A percentile compares a stretch with the other conserved stretches of the same genome.
phyloP scores from a whole-genome alignment of 2,113 vertebrate species.

The Upupa epops region DNA sequence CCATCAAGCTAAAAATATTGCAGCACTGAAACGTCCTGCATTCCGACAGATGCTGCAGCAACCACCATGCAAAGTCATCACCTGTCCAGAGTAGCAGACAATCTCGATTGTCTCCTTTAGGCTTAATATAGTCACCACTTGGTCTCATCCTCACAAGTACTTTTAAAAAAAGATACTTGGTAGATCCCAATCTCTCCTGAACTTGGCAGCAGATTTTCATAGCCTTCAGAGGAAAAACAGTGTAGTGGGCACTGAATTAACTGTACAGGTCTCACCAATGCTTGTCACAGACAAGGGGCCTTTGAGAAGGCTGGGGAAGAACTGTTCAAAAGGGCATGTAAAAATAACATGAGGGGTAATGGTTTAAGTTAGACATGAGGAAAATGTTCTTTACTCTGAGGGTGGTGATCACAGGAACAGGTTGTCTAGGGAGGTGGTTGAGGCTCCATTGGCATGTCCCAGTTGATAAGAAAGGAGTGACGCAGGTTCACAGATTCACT shows the following conservation, averaged over 20 bases:
- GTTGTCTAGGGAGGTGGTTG: no score
- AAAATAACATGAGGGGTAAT: no score
- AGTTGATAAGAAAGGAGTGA: no score
- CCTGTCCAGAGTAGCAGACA: background rate
- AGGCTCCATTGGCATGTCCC: no score
- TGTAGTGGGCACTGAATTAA: background rate
- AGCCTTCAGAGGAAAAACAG: background rate
- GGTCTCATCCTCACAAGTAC: background rate
- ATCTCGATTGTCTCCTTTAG: background rate
- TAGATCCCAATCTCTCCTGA: background rate
- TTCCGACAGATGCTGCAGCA: conserved; percentile 14
- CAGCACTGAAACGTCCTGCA: background rate
- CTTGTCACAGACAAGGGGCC: background rate
- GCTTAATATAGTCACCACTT: background rate
- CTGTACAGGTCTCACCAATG: background rate
- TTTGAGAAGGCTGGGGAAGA: no score
- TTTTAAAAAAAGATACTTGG: background rate
- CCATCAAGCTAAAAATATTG: background rate
- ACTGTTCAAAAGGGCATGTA: no score
- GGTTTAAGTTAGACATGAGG: no score
- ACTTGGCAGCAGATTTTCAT: background rate
- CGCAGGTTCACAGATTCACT: no score
- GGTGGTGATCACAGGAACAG: no score
- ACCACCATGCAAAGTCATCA: background rate
- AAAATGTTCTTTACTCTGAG: no score